Base-by-base conservation (phyloP, 2,888 invertebrate species). In the Meganola albula region DNA sequence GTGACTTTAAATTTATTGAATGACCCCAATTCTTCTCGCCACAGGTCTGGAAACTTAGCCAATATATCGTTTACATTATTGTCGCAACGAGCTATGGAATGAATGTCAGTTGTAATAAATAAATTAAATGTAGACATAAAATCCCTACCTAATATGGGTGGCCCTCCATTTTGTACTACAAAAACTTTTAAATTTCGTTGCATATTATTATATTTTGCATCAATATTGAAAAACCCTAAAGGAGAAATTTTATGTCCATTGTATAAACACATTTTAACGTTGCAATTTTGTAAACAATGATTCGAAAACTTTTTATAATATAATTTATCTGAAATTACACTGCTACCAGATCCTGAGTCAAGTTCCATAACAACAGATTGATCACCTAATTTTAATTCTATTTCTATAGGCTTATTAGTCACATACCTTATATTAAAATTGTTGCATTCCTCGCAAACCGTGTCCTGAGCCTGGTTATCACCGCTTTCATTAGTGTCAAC, bases 1-100 rank as follows among this genome's bases (percentile, higher is more conserved):
- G 21, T 12, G 1, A 52, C 37, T 21, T 40, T 30, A 24, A 37
- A 43, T 32, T 44, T 37, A 38, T 43, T 52, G 23, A 46, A 46
- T 2, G 18, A 13, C n/a, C 45, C 42, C 16, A 45, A 33, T 2
- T 37, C 38, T n/a, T 20, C 20, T 7, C 20, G 20, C 20, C 20
- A 20, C 8, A 20, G 8, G n/a, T 20, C 8, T 20, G 20, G 8
- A 20, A n/a, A 20, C n/a, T 20, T 20, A n/a, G 7, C 8, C 7
- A 20, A 7, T 7, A 20, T 3, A 5, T 20, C 20, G 8, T 5
- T 7, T 7, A 20, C 3, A 3, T 20, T n/a, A 20, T 3, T 20
- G 8, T 20, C 20, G n/a, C n/a, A n/a, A n/a, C n/a, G n/a, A n/a
- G n/a, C n/a, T n/a, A n/a, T n/a, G n/a, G n/a, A n/a, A n/a, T n/a